Base-by-base conservation (phyloP, 2,113 vertebrate species). In the Cyprinodon tularosa region DNA sequence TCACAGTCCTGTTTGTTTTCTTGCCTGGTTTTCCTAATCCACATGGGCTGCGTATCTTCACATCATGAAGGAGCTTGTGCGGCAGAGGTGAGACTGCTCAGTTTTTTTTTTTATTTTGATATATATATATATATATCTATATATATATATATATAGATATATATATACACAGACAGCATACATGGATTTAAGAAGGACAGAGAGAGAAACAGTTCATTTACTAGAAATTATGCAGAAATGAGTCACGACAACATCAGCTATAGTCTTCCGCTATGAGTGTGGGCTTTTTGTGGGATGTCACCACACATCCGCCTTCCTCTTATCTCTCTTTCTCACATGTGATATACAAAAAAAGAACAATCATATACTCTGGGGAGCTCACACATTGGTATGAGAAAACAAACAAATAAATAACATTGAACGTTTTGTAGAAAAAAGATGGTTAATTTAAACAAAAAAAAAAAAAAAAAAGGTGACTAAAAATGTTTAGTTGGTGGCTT, bases 191-290 rank as follows among this genome's bases (percentile, higher is more conserved):
- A 17, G 14, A 63, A n/a, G 47, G 37, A 40, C 42, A 66, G 47
- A 60, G 11, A 38, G 42, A 68, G 42, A 66, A 68, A 20, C 0
- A 60, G 64, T 42, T 53, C 39, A 84, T 84, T 90, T 83, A 84
- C 81, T 64, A 79, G 79, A 90, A 85, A 76, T 78, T 72, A 75
- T 66, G 65, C 81, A 83, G 72, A 81, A 87, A 84, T 87, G 69
- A 84, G 61, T 88, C 82, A 87, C 66, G 10, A 76, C 66, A 74
- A 39, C 71, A 82, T n/a, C 2, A 39, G 1, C 14, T 74, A 39
- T 3, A 8, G 40, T 74, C 81, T 92, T 91, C 89, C 39, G 20
- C 77, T 90, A 63, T 83, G n/a, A 45, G 12, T 47, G 39, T 62
- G 9, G 64, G 42, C 65, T 71, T 80, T 45, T 76, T 82, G 75